Percentiles rank a stretch among this genome's conserved stretches.
Conservation (phyloP, 2,113 vertebrate genomes). For the Okapia johnstoni region DNA sequence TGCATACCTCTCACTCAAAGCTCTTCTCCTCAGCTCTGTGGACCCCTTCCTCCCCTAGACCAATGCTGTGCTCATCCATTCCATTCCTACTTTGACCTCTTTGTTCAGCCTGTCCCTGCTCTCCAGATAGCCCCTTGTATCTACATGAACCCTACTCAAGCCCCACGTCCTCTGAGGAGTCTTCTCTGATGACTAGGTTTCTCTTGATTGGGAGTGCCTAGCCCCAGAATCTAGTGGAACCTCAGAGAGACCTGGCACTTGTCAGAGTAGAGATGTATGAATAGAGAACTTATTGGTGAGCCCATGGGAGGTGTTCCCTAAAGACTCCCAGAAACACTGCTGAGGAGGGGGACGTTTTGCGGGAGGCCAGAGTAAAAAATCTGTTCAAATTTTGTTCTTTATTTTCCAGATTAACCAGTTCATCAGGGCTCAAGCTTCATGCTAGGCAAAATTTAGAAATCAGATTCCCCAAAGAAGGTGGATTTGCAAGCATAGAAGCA, state of each 20-base stretch:
- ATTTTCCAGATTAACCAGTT: background rate
- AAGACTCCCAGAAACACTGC: background rate
- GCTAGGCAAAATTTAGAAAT: background rate
- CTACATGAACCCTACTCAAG: background rate
- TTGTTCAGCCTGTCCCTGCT: background rate
- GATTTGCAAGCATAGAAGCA: background rate
- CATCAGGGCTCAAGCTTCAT: background rate
- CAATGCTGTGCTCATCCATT: background rate
- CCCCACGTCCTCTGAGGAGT: background rate
- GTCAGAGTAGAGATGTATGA: background rate
- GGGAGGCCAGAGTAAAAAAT: background rate
- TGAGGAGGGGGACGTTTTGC: background rate
- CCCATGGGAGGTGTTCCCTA: background rate
- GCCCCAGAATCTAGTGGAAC: background rate
- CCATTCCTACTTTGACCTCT: background rate
- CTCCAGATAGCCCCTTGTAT: background rate
- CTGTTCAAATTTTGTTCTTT: background rate
- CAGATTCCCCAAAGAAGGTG: background rate
- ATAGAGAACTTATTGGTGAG: background rate
- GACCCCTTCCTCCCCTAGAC: background rate
- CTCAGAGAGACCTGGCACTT: background rate
- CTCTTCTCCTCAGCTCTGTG: background rate
- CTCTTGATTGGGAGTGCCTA: background rate
- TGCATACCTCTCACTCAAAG: background rate
- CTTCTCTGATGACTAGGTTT: background rate